Evolutionary conservation across 2,888 invertebrate genomes (phyloP).

Genomic region (Rhingia campestris): DNA sequence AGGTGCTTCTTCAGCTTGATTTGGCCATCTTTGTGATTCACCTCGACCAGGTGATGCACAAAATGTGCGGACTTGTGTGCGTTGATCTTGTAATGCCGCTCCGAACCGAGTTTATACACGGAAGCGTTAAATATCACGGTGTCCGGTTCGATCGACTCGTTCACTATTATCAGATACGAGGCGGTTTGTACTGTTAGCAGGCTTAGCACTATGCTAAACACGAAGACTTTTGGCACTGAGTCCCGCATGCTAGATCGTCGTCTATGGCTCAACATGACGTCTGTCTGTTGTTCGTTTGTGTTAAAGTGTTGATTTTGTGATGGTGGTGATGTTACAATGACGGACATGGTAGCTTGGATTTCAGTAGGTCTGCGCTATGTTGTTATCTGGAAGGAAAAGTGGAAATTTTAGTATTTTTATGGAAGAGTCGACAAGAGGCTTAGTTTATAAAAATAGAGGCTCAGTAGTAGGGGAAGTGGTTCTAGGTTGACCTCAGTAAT

Average conservation of each 20-base stretch:
- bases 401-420: too few species aligned
- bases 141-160: conserved; percentile 86
- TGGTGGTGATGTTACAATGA: conserved; percentile 20
- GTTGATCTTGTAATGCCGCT: conserved; percentile 90
- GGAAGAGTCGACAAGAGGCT: background rate
- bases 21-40: conserved; percentile 89
- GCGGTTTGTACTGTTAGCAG: conserved; percentile 76
- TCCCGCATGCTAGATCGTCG: conserved; percentile 22
- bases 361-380: conserved; percentile 43
- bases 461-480: too few species aligned
- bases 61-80: conserved; percentile 91
- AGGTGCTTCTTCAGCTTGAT: conserved; percentile 89
- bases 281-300: conserved; percentile 16
- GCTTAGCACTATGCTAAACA: conserved; percentile 63
- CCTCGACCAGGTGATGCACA: conserved; percentile 90
- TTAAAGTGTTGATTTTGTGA: conserved; percentile 46
- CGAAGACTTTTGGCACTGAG: conserved; percentile 47
- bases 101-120: conserved; percentile 90
- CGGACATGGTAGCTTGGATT: conserved; percentile 33
- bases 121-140: conserved; percentile 90
- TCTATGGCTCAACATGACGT: conserved; percentile 53
- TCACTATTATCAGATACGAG: conserved; percentile 85
- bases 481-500: too few species aligned
- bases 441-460: too few species aligned
- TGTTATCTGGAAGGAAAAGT: conserved; percentile 51